Conservation (phyloP, 1,140 invertebrate species). For the Scaptomyza pallida region DNA sequence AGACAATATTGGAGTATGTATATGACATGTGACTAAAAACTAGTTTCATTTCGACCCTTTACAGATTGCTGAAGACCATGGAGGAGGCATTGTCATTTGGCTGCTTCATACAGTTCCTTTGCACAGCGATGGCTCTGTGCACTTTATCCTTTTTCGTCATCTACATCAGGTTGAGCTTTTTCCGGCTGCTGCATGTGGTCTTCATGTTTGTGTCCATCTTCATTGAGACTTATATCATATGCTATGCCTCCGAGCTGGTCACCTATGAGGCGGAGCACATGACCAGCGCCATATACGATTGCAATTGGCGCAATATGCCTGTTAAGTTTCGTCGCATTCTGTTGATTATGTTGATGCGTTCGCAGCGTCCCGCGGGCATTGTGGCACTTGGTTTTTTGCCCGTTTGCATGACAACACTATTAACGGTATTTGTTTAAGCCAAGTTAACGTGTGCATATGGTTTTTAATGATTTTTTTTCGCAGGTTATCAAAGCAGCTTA, state of each 20-base stretch:
- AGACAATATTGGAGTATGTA: constrained; percentile 52
- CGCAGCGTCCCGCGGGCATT: constrained; percentile 47
- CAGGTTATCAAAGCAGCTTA: constrained; percentile 66
- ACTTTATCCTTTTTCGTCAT: constrained; percentile 46
- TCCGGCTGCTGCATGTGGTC: constrained; percentile 25
- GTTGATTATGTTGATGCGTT: constrained; percentile 50
- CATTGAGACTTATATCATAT: constrained; percentile 58
- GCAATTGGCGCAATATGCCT: constrained; percentile 66
- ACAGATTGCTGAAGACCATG: constrained; percentile 36
- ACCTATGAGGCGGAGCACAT: constrained; percentile 41
- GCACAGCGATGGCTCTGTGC: constrained; percentile 55
- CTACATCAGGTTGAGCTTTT: constrained; percentile 29
- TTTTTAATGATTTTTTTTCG: background rate
- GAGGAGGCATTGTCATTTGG: constrained; percentile 41
- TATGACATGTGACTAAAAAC: too few relatives aligned
- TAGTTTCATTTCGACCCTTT: background rate
- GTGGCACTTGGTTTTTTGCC: constrained; percentile 49
- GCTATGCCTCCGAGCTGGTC: constrained; percentile 60
- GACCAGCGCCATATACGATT: constrained; percentile 46
- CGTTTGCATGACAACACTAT: constrained; percentile 52
- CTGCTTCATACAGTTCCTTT: constrained; percentile 60
- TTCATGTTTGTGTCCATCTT: constrained; percentile 36
- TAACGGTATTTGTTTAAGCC: constrained; percentile 52
- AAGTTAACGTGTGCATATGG: too few relatives aligned
- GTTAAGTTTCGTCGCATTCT: constrained; percentile 48